These are phyloP conservation scores for Thalpophila matura DNA, from an alignment of 2,888 invertebrate genomes.

Conservation along the genomic window DNA sequence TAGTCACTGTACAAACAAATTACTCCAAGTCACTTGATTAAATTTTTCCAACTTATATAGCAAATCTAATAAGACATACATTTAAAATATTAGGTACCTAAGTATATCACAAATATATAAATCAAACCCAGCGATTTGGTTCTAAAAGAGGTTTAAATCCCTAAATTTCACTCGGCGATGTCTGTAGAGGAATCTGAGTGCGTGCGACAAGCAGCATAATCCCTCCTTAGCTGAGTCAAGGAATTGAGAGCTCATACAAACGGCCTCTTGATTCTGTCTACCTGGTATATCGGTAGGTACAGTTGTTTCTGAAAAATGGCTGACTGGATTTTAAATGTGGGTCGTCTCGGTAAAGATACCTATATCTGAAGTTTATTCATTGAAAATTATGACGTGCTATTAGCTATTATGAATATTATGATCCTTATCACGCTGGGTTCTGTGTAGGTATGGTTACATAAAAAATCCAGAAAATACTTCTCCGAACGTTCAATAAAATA, in stretches of 20 bases:
- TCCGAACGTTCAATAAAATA: background rate
- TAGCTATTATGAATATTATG: too few relatives aligned
- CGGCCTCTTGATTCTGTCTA: conserved; percentile 71
- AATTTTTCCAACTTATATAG: too few relatives aligned
- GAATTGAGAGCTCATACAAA: conserved; percentile 78
- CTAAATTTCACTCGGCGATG: conserved; percentile 67
- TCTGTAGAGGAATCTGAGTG: conserved; percentile 73
- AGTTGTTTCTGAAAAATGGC: conserved; percentile 40
- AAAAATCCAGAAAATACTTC: too few relatives aligned
- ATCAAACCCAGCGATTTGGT: conserved; percentile 33
- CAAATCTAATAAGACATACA: background rate
- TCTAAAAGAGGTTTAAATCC: conserved; percentile 53
- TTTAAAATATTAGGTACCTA: too few relatives aligned
- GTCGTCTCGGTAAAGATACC: background rate
- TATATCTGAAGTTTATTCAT: too few relatives aligned
- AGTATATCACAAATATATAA: conserved; percentile 28
- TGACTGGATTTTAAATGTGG: conserved; percentile 27
- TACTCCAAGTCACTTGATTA: too few relatives aligned
- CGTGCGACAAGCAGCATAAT: conserved; percentile 82
- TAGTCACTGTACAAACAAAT: too few relatives aligned
- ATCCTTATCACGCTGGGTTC: too few relatives aligned
- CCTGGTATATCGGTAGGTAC: conserved; percentile 60
- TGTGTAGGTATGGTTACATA: too few relatives aligned
- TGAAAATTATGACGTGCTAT: too few relatives aligned
- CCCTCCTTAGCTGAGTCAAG: conserved; percentile 82